phyloP scores from a whole-genome alignment of 2,888 invertebrate species.

The Priocnemis perturbator region DNA sequence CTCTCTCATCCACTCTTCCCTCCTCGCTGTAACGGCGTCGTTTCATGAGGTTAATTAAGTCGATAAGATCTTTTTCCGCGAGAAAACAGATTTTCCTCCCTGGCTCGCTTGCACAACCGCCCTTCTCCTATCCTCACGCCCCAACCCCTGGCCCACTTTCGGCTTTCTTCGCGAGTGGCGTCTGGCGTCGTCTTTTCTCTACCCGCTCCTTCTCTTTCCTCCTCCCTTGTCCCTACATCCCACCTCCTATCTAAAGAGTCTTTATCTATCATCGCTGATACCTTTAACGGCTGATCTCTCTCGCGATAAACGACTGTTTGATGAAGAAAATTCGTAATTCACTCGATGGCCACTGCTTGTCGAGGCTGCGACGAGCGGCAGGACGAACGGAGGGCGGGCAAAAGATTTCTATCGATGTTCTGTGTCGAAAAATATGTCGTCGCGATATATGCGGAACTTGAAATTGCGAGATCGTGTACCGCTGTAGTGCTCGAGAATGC shows the following conservation, averaged over 20 bases:
- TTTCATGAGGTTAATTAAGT: slow-evolving; percentile 54
- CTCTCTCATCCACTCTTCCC: background rate
- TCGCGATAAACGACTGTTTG: slow-evolving; percentile 19
- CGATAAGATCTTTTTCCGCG: slow-evolving; percentile 50
- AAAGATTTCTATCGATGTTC: no score
- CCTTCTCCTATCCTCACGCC: slow-evolving; percentile 26
- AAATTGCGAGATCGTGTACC: no score
- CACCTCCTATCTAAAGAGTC: slow-evolving; percentile 2
- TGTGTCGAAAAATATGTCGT: no score
- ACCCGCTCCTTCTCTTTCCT: background rate
- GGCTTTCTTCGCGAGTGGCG: slow-evolving; percentile 4
- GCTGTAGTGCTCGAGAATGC: no score
- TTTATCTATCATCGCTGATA: slow-evolving; percentile 38
- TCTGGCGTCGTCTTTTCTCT: background rate
- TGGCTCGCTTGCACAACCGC: background rate
- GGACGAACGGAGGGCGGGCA: no score
- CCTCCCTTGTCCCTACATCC: background rate
- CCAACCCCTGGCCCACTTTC: slow-evolving; percentile 23
- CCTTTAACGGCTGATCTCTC: slow-evolving; percentile 29
- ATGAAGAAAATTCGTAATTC: slow-evolving; percentile 35
- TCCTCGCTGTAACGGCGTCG: slow-evolving; percentile 26
- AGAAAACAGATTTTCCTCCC: slow-evolving; percentile 24
- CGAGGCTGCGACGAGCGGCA: no score
- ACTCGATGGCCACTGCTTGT: slow-evolving; percentile 13
- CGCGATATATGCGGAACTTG: no score